phyloP scores from a whole-genome alignment of 92 coral and sea anemone genomes.

The Muricea muricata region DNA sequence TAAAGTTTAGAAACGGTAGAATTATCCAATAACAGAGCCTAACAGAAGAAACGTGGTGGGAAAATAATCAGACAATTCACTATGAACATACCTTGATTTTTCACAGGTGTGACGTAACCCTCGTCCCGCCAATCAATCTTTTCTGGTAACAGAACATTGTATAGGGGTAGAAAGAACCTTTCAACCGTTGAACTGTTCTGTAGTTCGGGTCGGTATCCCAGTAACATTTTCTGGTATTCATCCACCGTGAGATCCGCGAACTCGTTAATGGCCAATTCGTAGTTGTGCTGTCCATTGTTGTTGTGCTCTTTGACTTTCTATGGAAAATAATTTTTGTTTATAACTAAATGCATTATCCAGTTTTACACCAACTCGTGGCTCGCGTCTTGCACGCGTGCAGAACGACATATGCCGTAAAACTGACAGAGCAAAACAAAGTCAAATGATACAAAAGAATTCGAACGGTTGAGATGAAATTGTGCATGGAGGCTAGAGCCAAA shows the following conservation, averaged over 20 bases:
- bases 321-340: too few species aligned
- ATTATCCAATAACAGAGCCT: too few species aligned
- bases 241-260: constrained; percentile 44
- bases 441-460: too few species aligned
- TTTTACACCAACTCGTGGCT: too few species aligned
- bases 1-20: too few species aligned
- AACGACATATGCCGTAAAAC: too few species aligned
- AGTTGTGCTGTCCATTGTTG: constrained; percentile 6
- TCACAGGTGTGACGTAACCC: constrained; percentile 54
- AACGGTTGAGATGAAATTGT: too few species aligned
- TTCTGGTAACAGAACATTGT: constrained; percentile 24
- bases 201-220: constrained; percentile 34
- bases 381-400: too few species aligned
- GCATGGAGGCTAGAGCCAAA: too few species aligned
- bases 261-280: constrained; percentile 56
- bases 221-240: constrained; percentile 46
- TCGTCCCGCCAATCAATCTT: constrained; percentile 51
- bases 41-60: too few species aligned
- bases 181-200: constrained; percentile 21
- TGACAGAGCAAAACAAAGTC: too few species aligned
- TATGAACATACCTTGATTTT: constrained; percentile 60
- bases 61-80: not conserved
- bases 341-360: too few species aligned
- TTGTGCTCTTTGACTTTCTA: constrained; percentile 58
- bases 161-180: constrained; percentile 37